Conservation (phyloP, 64 coral and sea anemone genomes). For the Anthopleura sola region DNA sequence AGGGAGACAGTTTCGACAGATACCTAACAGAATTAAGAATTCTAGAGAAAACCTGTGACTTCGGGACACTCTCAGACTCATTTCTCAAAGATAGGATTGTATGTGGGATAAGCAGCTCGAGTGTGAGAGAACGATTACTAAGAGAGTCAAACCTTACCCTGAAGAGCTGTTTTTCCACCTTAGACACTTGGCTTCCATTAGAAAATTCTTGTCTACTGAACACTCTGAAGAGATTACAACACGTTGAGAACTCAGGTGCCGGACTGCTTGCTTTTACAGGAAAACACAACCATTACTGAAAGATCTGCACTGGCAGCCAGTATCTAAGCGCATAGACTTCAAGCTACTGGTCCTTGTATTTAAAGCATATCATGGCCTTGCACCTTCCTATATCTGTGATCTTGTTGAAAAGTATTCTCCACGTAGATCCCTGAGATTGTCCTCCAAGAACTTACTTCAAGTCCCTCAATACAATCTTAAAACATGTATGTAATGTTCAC, state of each 20-base stretch:
- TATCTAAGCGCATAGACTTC: background rate
- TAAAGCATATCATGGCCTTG: constrained; percentile 15
- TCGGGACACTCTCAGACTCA: constrained; percentile 29
- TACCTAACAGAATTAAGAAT: constrained; percentile 46
- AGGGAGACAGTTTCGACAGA: constrained; percentile 36
- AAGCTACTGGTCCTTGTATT: constrained; percentile 8
- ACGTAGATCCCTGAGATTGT: too few species aligned
- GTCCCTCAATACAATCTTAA: too few species aligned
- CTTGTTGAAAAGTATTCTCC: background rate
- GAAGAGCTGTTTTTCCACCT: background rate
- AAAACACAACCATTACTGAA: constrained; percentile 8
- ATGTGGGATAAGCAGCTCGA: constrained; percentile 24
- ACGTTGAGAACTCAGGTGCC: too few species aligned
- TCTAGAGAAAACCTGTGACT: constrained; percentile 43
- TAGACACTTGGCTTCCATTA: too few species aligned
- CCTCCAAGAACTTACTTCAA: too few species aligned
- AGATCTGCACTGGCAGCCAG: constrained; percentile 26
- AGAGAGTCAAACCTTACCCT: constrained; percentile 30
- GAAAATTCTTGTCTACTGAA: too few species aligned
- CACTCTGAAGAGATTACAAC: too few species aligned
- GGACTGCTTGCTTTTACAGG: too few species aligned
- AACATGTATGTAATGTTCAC: too few species aligned
- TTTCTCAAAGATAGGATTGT: constrained; percentile 39
- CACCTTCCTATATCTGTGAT: constrained; percentile 14
- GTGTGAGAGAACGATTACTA: constrained; percentile 46